Evolutionary conservation across 23 tunicate genomes (phyloP).

Genomic region (Trididemnum clinides): DNA sequence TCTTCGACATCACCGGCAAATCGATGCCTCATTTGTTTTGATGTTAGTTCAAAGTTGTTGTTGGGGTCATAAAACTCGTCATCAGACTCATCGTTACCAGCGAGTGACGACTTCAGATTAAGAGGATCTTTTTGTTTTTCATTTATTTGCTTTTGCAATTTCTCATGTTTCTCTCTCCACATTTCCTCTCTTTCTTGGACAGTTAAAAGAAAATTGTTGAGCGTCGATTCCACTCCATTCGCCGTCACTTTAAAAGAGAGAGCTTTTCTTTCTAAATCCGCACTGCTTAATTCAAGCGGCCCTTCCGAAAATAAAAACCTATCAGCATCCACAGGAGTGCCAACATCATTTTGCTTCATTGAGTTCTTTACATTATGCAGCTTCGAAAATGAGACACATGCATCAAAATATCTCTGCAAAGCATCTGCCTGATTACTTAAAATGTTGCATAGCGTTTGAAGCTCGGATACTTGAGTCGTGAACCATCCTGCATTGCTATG

Average conservation of each 20-base stretch:
- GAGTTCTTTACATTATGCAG: neutral
- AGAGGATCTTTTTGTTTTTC: slow-evolving; percentile 43
- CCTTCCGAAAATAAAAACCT: neutral
- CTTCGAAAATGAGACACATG: neutral
- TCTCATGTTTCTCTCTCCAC: slow-evolving; percentile 21
- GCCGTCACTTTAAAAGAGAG: slow-evolving; percentile 75
- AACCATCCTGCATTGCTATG: neutral
- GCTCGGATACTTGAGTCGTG: slow-evolving; percentile 47
- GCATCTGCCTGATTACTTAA: slow-evolving; percentile 46
- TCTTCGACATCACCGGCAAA: slow-evolving; percentile 5
- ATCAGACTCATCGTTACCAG: slow-evolving; percentile 75
- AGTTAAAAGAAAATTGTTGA: slow-evolving; percentile 38
- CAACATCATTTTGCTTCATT: neutral
- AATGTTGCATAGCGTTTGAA: slow-evolving; percentile 51
- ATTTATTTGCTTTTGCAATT: slow-evolving; percentile 43
- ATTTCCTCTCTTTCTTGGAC: slow-evolving; percentile 47
- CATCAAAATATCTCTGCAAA: slow-evolving; percentile 46
- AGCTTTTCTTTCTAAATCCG: slow-evolving; percentile 50
- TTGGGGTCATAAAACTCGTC: slow-evolving; percentile 83
- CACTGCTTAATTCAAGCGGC: neutral
- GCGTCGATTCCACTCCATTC: slow-evolving; percentile 45
- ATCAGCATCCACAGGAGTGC: slow-evolving; percentile 8
- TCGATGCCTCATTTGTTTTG: neutral
- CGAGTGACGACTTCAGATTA: slow-evolving; percentile 38
- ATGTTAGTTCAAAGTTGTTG: slow-evolving; percentile 5